Base-by-base conservation (phyloP, 2,888 invertebrate genomes). In the Melolontha melolontha region DNA sequence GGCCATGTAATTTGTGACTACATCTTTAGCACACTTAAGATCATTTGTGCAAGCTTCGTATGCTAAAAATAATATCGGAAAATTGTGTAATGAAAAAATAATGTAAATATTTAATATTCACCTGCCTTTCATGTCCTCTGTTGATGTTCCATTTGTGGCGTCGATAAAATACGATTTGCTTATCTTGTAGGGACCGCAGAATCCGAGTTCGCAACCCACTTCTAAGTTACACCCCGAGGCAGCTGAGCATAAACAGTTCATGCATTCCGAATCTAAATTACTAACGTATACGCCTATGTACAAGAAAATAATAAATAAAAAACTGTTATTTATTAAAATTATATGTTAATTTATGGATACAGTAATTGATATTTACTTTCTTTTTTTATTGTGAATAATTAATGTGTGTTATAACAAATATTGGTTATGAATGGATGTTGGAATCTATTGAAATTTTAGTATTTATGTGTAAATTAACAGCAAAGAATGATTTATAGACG, bases 81-180 rank as follows among this genome's bases (percentile, higher is more conserved):
- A 63, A 67, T 41, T 12, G 1, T 55, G 41, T 47, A 42, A 42
- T 41, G 11, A 41, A 42, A 16, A 6, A 6, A 11, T 8, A 57
- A 41, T 17, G 5, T 22, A 11, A 41, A 41, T n/a, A 6, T 4
- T 41, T 42, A 27, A 11, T 42, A 41, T 12, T 27, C 22, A 57
- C 57, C 57, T 57, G 11, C 29, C 29, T 29, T 29, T 29, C 29
- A 29, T 29, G 29, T 6, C 41, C 41, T 87, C 86, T 8, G 86
- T 85, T 49, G 87, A 75, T 0, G 85, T 86, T 1, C 85, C 84
- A 72, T 85, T 85, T 4, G 86, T 88, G 0, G 88, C 88, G 69
- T 89, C 89, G 2, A 85, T 82, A 89, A 89, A 89, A 79, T 89
- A 89, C 6, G 87, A 84, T 73, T 85, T 82, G 41, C 87, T 87